These are phyloP conservation scores for Microplitis manilae DNA, from an alignment of 2,888 invertebrate genomes.

Conservation along the genomic window DNA sequence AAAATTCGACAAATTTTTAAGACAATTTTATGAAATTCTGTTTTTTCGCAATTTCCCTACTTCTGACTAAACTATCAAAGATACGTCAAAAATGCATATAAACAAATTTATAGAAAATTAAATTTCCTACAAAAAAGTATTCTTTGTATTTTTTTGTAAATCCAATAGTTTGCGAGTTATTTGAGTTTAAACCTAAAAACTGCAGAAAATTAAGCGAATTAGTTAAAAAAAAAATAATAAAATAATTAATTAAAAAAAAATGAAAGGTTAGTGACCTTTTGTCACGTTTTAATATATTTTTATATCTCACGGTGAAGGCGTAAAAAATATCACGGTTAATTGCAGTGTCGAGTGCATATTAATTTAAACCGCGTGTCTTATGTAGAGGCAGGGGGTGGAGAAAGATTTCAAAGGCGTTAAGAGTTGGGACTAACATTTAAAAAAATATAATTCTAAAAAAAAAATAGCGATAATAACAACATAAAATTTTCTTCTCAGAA, in stretches of 20 bases:
- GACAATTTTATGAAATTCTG: no score
- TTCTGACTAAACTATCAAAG: no score
- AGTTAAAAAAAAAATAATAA: slow-evolving; percentile 6
- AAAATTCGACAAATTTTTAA: no score
- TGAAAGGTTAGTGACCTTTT: slow-evolving; percentile 1
- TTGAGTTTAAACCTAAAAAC: no score
- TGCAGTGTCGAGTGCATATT: slow-evolving; percentile 56
- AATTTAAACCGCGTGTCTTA: slow-evolving; percentile 29
- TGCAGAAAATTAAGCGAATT: no score
- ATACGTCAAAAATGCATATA: no score
- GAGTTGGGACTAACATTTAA: not conserved
- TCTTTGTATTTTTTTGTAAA: no score
- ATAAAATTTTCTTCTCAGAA: no score
- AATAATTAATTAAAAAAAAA: not conserved
- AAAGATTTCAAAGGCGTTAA: slow-evolving; percentile 10
- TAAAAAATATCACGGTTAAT: slow-evolving; percentile 60
- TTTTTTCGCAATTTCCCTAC: no score
- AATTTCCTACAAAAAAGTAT: no score
- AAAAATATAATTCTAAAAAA: not conserved
- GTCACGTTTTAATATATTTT: slow-evolving; percentile 12
- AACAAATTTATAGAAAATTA: no score
- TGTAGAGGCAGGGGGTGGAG: slow-evolving; percentile 22
- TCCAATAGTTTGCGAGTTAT: no score
- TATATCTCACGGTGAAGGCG: slow-evolving; percentile 45
- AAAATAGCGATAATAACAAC: not conserved